Evolutionary conservation across 2,888 invertebrate species (phyloP).

Genomic region (Tenthredo distinguenda): DNA sequence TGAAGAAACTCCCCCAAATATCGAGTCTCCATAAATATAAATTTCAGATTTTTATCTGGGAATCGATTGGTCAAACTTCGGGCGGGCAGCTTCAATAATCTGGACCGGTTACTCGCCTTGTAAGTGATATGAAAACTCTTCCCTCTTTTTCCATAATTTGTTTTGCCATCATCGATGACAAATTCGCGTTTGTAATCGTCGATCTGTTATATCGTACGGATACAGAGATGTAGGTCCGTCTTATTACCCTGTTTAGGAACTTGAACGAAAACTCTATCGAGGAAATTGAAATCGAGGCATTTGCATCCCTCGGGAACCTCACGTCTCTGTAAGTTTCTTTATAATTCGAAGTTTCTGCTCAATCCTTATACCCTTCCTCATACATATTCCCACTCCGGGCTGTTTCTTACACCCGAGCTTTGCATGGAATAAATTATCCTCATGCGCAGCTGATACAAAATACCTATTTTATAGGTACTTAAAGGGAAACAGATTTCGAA

Average conservation of each 20-base stretch:
- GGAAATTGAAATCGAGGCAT: conserved; percentile 76
- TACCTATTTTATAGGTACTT: conserved; percentile 69
- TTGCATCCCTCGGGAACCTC: conserved; percentile 77
- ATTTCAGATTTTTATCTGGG: conserved; percentile 79
- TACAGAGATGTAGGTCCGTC: not conserved
- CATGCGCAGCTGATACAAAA: not conserved
- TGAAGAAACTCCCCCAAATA: not conserved
- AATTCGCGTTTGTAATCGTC: not conserved
- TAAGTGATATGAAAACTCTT: conserved; percentile 70
- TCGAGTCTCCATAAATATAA: not conserved
- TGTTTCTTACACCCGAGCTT: not conserved
- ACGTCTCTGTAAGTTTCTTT: conserved; percentile 77
- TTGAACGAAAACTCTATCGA: conserved; percentile 78
- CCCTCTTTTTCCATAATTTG: not conserved
- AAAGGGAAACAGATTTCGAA: conserved; percentile 73
- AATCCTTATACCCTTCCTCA: not conserved
- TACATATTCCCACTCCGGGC: not conserved
- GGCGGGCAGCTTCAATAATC: conserved; percentile 78
- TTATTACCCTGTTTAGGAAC: conserved; percentile 71
- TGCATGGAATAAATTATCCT: not conserved
- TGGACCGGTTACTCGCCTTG: conserved; percentile 77
- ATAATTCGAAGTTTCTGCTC: not conserved
- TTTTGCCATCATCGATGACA: not conserved
- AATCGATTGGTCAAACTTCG: conserved; percentile 77
- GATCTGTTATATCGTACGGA: not conserved